phyloP scores from a whole-genome alignment of 2,113 vertebrate species.

The Cepphus grylle region DNA sequence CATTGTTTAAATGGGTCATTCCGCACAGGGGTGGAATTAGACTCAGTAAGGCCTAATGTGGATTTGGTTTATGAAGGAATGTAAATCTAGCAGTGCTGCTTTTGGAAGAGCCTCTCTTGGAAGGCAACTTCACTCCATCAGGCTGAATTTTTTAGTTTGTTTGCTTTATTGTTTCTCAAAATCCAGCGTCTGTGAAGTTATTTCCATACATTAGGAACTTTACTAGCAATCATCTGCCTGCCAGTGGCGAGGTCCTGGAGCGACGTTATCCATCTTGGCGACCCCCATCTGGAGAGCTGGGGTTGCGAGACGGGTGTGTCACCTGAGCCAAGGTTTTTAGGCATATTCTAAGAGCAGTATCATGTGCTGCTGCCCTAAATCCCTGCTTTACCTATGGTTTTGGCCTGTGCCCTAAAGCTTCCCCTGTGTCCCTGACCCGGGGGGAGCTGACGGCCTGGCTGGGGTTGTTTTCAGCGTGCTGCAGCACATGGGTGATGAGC shows the following conservation, averaged over 20 bases:
- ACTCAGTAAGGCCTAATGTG: not conserved
- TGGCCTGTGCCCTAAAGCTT: not conserved
- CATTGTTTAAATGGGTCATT: not conserved
- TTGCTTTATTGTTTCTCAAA: not conserved
- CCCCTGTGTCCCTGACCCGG: not conserved
- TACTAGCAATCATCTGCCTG: not conserved
- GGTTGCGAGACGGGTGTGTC: not conserved
- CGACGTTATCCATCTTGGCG: accelerated
- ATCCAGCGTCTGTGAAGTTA: not conserved
- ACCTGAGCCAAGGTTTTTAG: not conserved
- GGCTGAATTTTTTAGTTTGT: not conserved
- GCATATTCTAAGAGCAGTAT: not conserved
- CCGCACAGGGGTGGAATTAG: not conserved
- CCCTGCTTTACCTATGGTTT: not conserved
- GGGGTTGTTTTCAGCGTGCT: not conserved
- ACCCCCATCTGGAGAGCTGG: not conserved
- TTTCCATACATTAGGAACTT: not conserved
- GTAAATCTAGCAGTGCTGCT: not conserved
- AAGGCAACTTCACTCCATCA: not conserved
- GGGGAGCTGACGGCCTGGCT: not conserved
- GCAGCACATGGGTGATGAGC: not conserved
- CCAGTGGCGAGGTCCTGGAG: not conserved
- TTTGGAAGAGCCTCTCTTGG: not conserved
- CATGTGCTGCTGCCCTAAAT: not conserved
- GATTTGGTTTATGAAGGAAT: not conserved